These are phyloP conservation scores for Neria commutata DNA, from an alignment of 2,888 invertebrate genomes.

Conservation along the genomic window DNA sequence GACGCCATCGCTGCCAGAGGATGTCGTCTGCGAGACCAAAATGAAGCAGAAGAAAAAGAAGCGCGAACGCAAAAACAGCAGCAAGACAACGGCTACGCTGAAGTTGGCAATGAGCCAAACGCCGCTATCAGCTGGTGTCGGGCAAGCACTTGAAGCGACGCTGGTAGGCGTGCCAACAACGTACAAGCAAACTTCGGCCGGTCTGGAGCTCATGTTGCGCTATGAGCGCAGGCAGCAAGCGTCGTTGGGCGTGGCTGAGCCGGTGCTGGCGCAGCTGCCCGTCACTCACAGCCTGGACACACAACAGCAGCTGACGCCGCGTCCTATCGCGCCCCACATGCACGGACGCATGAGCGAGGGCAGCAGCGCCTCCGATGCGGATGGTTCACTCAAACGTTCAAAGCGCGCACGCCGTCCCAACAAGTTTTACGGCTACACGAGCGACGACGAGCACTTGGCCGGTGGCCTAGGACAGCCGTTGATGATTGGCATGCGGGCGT, in stretches of 20 bases:
- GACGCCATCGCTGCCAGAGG: constrained; percentile 67
- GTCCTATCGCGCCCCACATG: constrained; percentile 39
- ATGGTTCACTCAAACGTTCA: constrained; percentile 71
- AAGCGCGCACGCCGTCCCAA: constrained; percentile 83
- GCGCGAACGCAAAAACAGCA: constrained; percentile 66
- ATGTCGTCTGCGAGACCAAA: constrained; percentile 58
- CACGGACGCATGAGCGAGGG: constrained; percentile 52
- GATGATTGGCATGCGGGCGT: constrained; percentile 54
- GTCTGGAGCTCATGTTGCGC: no score
- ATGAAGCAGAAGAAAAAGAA: constrained; percentile 73
- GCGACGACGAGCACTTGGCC: constrained; percentile 75
- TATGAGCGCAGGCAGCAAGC: no score
- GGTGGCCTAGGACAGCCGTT: constrained; percentile 45
- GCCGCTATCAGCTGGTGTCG: constrained; percentile 39
- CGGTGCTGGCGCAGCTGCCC: constrained; percentile 13
- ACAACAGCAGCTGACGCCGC: constrained; percentile 35
- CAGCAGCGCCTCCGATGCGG: constrained; percentile 65
- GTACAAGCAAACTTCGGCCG: neutral
- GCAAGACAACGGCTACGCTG: constrained; percentile 30
- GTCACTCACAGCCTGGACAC: constrained; percentile 22
- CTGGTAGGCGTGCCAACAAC: no score
- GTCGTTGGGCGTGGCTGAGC: neutral
- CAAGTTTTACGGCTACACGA: constrained; percentile 86
- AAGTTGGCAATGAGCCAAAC: no score
- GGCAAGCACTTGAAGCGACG: neutral